Base-by-base conservation (phyloP, 1,140 invertebrate genomes). In the Bombus superbus region DNA sequence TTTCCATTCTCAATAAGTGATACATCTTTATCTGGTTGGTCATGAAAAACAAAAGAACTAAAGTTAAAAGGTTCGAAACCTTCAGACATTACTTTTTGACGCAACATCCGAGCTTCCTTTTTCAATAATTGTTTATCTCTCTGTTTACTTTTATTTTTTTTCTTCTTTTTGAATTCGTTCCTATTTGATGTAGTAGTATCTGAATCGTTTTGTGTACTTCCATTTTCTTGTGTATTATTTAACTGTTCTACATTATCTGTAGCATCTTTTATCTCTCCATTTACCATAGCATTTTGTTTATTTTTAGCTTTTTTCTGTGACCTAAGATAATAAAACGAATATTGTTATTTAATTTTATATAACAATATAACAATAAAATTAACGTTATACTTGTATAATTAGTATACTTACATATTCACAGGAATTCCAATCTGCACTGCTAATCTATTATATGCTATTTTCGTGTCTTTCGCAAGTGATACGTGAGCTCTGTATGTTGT, bases 361-460 rank as follows among this genome's bases (percentile, higher is more conserved):
- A 3, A 28, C 40, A 74, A 59, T 64, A 62, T 47, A 59, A 22
- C 18, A 53, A 32, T 74, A 66, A 80, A 69, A 68, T 78, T 35
- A 71, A 80, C 28, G 66, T 57, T 10, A 62, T 35, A 64, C 91
- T 85, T 32, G 6, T 80, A 32, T 2, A 42, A 11, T 64, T 62
- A 62, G 47, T 53, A 81, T 71, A 92, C 93, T 92, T 79, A 94
- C 91, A 88, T 88, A 90, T 86, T 93, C 86, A 80, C 42, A 10
- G 90, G 80, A 42, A 94, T 87, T 57, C 94, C 93, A 80, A 96
- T 92, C 44, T 91, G 88, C 62, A 68, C 44, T 77, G 95, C 95
- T 22, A 96, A 86, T 89, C 93, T 96, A 74, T 95, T 96, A 72
- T 94, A 96, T 42, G 94, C 94, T 57, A n/a, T 86, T 90, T 95